Conservation (phyloP, 2,797 vertebrate species). For the Pygocentrus nattereri region DNA sequence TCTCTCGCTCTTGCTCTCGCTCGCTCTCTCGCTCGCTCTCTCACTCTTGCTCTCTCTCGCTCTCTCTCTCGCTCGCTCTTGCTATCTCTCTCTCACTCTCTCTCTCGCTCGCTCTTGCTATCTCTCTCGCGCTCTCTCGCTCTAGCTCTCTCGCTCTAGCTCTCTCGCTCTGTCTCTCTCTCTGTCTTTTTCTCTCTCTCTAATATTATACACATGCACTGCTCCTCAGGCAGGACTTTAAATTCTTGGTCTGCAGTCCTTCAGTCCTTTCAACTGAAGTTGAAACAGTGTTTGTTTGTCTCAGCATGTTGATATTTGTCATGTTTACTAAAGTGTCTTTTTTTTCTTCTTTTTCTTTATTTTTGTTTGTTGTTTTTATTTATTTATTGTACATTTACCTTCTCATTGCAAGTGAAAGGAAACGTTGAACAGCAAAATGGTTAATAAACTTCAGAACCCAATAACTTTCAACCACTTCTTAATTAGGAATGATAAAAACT, state of each 20-base stretch:
- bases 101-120: neutral
- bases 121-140: neutral
- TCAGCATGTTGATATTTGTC: too few relatives aligned
- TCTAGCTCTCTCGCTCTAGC: too few relatives aligned
- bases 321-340: neutral
- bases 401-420: neutral
- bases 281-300: neutral
- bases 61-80: neutral
- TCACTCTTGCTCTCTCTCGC: neutral
- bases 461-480: neutral
- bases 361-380: neutral
- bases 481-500: neutral
- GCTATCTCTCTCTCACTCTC: slow-evolving; percentile 1
- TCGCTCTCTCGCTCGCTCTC: neutral
- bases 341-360: neutral
- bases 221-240: neutral
- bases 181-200: neutral
- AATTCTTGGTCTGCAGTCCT: neutral
- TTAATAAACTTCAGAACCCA: neutral
- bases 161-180: too few relatives aligned
- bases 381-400: too few relatives aligned
- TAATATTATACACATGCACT: neutral
- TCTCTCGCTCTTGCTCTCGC: neutral
- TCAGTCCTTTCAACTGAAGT: neutral
- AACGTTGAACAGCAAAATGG: neutral